These are phyloP conservation scores for Tichodroma muraria DNA, from an alignment of 2,113 vertebrate genomes.

Conservation along the genomic window DNA sequence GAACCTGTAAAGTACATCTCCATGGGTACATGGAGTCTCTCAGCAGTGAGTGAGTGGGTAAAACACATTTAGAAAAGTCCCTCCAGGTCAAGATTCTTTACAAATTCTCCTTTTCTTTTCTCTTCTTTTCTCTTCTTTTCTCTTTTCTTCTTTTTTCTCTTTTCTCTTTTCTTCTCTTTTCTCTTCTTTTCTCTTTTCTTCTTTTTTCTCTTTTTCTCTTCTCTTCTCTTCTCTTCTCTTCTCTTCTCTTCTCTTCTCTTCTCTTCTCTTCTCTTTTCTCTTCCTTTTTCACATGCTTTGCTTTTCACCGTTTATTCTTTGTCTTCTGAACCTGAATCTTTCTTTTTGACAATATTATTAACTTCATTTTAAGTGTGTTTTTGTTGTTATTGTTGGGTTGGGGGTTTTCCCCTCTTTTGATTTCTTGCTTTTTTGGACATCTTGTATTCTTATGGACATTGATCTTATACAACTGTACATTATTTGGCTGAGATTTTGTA, in stretches of 20 bases:
- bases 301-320: not conserved
- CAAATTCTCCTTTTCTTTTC: not conserved
- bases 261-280: accelerated
- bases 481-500: not conserved
- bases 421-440: not conserved
- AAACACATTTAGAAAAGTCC: not conserved
- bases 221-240: accelerated
- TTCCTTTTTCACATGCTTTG: not conserved
- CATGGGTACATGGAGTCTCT: not conserved
- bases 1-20: not conserved
- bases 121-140: too few relatives aligned
- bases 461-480: not conserved
- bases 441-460: not conserved
- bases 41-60: not conserved
- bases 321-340: not conserved
- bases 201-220: accelerated
- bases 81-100: not conserved
- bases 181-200: too few relatives aligned
- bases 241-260: accelerated
- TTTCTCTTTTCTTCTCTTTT: accelerated
- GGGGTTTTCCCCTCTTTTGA: accelerated
- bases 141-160: not conserved
- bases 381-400: not conserved
- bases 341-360: not conserved
- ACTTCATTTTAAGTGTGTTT: accelerated